A percentile compares a stretch with the other conserved stretches of the same genome.
phyloP scores from a whole-genome alignment of 2,888 invertebrate species.

The Platycnemis pennipes region DNA sequence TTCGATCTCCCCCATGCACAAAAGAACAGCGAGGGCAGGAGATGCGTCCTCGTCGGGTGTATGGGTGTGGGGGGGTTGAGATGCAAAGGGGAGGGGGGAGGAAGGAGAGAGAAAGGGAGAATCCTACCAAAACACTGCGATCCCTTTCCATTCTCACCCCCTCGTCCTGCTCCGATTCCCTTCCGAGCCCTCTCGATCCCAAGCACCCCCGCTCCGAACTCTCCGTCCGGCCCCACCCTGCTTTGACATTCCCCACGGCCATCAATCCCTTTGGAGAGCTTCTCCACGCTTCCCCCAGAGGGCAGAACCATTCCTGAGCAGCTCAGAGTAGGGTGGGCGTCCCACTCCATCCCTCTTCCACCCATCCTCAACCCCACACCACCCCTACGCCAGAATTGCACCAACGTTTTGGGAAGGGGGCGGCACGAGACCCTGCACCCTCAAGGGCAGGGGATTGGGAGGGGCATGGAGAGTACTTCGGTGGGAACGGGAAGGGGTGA shows the following conservation, averaged over 20 bases:
- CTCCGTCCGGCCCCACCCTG: background rate
- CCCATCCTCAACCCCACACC: background rate
- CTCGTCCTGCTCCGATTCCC: background rate
- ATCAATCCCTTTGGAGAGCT: constrained; percentile 29
- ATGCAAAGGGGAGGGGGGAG: too few relatives aligned
- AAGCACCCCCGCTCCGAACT: background rate
- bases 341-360: background rate
- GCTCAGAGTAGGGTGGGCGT: background rate
- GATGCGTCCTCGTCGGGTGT: background rate
- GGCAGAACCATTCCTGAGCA: background rate
- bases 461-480: too few relatives aligned
- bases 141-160: background rate
- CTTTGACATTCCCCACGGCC: constrained; percentile 31
- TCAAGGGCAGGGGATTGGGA: background rate
- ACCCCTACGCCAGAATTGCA: background rate
- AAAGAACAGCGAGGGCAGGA: background rate
- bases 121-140: background rate
- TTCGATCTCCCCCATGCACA: background rate
- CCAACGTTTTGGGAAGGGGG: background rate
- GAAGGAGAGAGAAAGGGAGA: background rate
- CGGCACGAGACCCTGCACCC: background rate
- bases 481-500: too few relatives aligned
- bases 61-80: too few relatives aligned
- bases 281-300: background rate
- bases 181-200: background rate